A percentile compares a stretch with the other conserved stretches of the same genome.
Evolutionary conservation across 2,113 vertebrate genomes (phyloP).

Genomic region (Haliaeetus leucogaster): DNA sequence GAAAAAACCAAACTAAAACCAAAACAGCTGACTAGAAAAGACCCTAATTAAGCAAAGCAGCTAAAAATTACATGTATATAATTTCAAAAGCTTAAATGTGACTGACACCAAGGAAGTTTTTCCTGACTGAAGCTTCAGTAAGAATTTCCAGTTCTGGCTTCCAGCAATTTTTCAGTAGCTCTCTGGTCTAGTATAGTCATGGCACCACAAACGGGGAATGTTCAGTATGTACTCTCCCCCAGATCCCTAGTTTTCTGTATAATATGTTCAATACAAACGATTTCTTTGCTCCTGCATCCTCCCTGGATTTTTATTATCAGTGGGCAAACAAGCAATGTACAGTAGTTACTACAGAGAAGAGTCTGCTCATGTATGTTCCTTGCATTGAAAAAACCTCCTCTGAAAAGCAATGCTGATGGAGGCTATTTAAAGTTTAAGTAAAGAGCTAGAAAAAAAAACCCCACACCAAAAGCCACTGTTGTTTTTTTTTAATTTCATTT

Average conservation of each 20-base stretch:
- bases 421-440: not conserved
- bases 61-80: not conserved
- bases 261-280: not conserved
- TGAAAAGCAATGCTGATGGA: not conserved
- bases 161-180: not conserved
- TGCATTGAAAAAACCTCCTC: not conserved
- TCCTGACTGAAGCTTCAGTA: not conserved
- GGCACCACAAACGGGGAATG: not conserved
- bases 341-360: not conserved
- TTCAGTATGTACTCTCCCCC: not conserved
- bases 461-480: not conserved
- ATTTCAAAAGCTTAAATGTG: not conserved
- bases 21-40: constrained; percentile 32
- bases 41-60: constrained; percentile 12
- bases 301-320: not conserved
- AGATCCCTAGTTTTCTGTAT: not conserved
- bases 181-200: not conserved
- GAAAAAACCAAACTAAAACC: constrained; percentile 12
- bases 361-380: not conserved
- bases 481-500: not conserved
- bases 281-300: not conserved
- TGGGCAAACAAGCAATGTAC: not conserved
- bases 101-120: not conserved
- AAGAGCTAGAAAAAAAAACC: not conserved
- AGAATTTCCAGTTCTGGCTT: not conserved